phyloP scores from a whole-genome alignment of 2,113 vertebrate genomes.

The Brachyhypopomus gauderio region DNA sequence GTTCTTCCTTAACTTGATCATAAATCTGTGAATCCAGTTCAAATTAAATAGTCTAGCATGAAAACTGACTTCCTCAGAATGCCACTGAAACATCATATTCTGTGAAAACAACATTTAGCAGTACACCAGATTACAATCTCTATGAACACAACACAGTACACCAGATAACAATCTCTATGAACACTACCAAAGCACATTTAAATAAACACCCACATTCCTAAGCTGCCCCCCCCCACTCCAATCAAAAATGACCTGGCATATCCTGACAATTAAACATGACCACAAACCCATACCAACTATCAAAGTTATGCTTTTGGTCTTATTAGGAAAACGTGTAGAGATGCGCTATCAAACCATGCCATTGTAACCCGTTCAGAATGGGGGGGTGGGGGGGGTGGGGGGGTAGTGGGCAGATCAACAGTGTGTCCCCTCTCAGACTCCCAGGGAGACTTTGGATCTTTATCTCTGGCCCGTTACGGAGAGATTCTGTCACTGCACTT shows the following conservation, averaged over 20 bases:
- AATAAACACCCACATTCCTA: slow-evolving; percentile 5
- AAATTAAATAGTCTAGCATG: neutral
- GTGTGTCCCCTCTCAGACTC: slow-evolving; percentile 17
- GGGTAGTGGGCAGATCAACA: slow-evolving; percentile 18
- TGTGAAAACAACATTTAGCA: neutral
- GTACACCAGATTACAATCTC: slow-evolving; percentile 6
- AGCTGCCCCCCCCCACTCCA: neutral
- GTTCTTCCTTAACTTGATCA: no score
- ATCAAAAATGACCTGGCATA: neutral
- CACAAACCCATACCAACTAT: neutral
- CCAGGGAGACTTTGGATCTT: slow-evolving; percentile 21
- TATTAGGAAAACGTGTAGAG: slow-evolving; percentile 17
- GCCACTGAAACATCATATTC: neutral
- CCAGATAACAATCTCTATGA: slow-evolving; percentile 15
- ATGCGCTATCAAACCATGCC: slow-evolving; percentile 1
- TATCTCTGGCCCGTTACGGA: slow-evolving; percentile 29
- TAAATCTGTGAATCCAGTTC: no score
- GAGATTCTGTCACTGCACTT: slow-evolving; percentile 38
- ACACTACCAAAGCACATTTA: slow-evolving; percentile 7
- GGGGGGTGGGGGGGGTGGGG: neutral
- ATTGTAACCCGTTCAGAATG: neutral
- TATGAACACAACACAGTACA: neutral
- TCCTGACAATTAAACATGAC: neutral
- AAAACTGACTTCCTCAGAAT: neutral
- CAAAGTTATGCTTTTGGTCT: neutral